A percentile compares a stretch with the other conserved stretches of the same genome.
Conservation (phyloP, 2,113 vertebrate species). For the Scopus umbretta region DNA sequence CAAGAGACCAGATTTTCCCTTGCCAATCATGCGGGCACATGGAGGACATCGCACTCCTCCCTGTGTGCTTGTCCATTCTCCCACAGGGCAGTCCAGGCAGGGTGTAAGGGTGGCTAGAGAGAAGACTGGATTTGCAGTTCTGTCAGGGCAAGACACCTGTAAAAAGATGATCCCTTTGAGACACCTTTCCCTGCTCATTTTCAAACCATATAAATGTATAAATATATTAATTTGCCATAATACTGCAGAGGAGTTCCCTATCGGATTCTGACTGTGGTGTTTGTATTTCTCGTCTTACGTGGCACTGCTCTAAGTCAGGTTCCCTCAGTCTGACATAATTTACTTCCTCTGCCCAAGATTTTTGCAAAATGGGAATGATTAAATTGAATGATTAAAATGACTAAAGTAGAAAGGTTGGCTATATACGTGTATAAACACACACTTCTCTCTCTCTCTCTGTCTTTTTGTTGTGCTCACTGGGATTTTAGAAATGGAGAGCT, state of each 20-base stretch:
- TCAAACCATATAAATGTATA: neutral
- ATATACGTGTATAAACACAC: neutral
- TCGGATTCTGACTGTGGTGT: neutral
- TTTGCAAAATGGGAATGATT: neutral
- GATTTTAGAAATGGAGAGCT: neutral
- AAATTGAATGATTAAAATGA: neutral
- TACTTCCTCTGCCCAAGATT: neutral
- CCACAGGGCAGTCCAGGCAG: neutral
- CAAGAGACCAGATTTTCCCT: neutral
- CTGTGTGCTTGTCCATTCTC: neutral
- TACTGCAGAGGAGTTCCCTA: neutral
- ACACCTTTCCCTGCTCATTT: neutral
- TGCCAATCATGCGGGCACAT: neutral
- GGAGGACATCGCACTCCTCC: neutral
- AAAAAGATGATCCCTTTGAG: neutral
- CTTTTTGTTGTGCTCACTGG: neutral
- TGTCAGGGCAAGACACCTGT: neutral
- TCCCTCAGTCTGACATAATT: neutral
- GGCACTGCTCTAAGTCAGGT: neutral
- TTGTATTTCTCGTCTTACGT: neutral
- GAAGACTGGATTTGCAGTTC: neutral
- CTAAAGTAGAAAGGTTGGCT: neutral
- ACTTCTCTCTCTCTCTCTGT: neutral
- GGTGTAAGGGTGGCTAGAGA: neutral
- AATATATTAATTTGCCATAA: neutral